Evolutionary conservation across 35 echinoderm and acorn worm species (phyloP), one percentile per base, ranked within the genome.

Genomic region (Apostichopus japonicus): DNA sequence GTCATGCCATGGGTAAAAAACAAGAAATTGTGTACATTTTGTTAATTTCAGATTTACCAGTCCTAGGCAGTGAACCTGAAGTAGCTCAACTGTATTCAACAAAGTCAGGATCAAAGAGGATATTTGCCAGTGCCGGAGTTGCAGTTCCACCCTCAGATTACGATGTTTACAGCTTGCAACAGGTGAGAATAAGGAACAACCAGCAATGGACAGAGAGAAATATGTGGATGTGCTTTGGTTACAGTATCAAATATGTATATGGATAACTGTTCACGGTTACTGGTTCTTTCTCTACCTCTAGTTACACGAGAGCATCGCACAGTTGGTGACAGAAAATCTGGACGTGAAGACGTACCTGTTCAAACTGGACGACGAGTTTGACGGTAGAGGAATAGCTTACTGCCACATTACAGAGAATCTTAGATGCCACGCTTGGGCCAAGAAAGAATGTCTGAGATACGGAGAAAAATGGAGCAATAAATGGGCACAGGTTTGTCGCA

Each of bases 311-410:
- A 96, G 97, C 79, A 88, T 98, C 79, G 97, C 97, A 55, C 97
- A 98, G 77, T 70, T 98, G 16, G 97, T 98, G 5, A 98, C 97
- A 65, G 97, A 98, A 75, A 96, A 98, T 88, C 90, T 98, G 51
- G 95, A 98, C 25, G 95, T 96, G 24, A 96, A 98, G 79, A 87
- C 95, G 5, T 98, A 95, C 79, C 91, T 98, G 71, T 98, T 98
- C 87, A 98, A 98, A 84, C 90, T 98, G 11, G 97, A 98, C 81
- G 97, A 98, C 93, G 97, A 98, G 75, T 90, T 98, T 77, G 97
- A 98, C 86, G 97, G 97, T 23, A 83, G 97, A 51, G 97, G 97
- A 11, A 98, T 98, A 15, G 97, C 97, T 57, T 98, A 93, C 86
- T 98, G 97, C 92, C 95, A 98, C 65, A 44, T 98, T 52, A 94